A percentile compares a stretch with the other conserved stretches of the same genome.
phyloP scores from a whole-genome alignment of 2,888 invertebrate genomes.

The Digitonthophagus gazella region DNA sequence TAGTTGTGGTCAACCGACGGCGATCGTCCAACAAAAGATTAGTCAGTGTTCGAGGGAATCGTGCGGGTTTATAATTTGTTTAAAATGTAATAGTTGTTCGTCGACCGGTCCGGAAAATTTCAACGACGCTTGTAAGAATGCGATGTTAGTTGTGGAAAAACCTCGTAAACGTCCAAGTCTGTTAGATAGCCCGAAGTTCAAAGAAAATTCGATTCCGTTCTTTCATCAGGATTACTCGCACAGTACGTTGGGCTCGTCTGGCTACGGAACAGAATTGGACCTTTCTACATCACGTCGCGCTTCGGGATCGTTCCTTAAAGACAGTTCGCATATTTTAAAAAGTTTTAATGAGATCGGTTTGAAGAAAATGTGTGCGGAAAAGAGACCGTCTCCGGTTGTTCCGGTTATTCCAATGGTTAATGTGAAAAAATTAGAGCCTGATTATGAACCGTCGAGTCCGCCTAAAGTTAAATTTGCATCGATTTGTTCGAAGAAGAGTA shows the following conservation, averaged over 20 bases:
- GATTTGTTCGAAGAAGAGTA: slow-evolving; percentile 43
- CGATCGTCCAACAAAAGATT: slow-evolving; percentile 44
- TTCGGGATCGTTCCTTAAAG: slow-evolving; percentile 16
- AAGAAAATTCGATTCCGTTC: slow-evolving; percentile 21
- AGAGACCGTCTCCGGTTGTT: slow-evolving; percentile 27
- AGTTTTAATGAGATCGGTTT: slow-evolving; percentile 21
- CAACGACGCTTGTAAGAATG: slow-evolving; percentile 42
- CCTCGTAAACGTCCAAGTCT: slow-evolving; percentile 1
- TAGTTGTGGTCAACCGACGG: slow-evolving; percentile 39
- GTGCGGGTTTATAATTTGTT: slow-evolving; percentile 47
- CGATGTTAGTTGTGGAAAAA: slow-evolving; percentile 28
- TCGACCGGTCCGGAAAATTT: slow-evolving; percentile 44
- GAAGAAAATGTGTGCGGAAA: slow-evolving; percentile 14
- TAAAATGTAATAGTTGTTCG: slow-evolving; percentile 43
- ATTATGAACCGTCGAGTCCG: slow-evolving; percentile 42
- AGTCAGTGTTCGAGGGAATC: slow-evolving; percentile 43
- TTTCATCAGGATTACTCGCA: slow-evolving; percentile 26
- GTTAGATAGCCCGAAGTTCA: slow-evolving; percentile 23
- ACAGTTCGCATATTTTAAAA: slow-evolving; percentile 19
- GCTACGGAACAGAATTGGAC: slow-evolving; percentile 24
- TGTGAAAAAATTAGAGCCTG: slow-evolving; percentile 24
- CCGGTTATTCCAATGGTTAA: slow-evolving; percentile 30
- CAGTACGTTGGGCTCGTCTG: slow-evolving; percentile 24
- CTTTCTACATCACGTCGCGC: background rate
- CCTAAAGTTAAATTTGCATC: slow-evolving; percentile 40